These are phyloP conservation scores for Drosophila navojoa DNA, from an alignment of 1,140 invertebrate species.

Conservation along the genomic window DNA sequence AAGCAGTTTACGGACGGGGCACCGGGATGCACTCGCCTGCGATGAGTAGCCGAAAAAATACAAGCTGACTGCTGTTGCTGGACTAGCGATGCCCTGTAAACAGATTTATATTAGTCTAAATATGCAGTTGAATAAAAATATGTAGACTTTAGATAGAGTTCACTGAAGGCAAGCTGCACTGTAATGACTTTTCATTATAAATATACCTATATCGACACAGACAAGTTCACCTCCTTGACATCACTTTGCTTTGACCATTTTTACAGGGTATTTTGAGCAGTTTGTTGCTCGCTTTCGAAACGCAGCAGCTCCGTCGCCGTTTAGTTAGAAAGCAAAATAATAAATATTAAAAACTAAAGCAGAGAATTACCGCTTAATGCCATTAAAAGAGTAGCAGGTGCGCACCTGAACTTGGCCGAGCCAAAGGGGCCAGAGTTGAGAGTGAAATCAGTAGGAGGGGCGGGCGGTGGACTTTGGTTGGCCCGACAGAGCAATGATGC, in stretches of 20 bases:
- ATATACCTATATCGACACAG: too few species aligned
- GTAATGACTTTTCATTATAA: too few species aligned
- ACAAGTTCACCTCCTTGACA: background rate
- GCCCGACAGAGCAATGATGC: background rate
- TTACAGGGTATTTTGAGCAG: background rate
- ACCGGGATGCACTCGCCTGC: constrained; percentile 24
- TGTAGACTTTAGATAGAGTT: too few species aligned
- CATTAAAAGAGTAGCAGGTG: constrained; percentile 39
- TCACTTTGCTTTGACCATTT: too few species aligned
- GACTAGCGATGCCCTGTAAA: too few species aligned
- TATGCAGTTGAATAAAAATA: too few species aligned
- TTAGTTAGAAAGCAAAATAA: constrained; percentile 49
- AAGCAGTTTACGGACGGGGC: constrained; percentile 32
- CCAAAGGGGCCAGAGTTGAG: background rate
- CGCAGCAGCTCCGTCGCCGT: constrained; percentile 1
- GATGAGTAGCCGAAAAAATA: constrained; percentile 29
- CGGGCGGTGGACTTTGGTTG: background rate
- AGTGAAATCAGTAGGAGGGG: background rate
- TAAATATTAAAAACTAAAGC: constrained; percentile 38
- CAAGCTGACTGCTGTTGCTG: too few species aligned
- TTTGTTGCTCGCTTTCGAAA: constrained; percentile 21
- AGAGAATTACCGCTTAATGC: constrained; percentile 28
- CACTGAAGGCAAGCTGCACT: too few species aligned
- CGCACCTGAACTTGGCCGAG: background rate
- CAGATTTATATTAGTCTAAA: too few species aligned